phyloP scores from a whole-genome alignment of 2,888 invertebrate genomes.

The Choristoneura rosaceana region DNA sequence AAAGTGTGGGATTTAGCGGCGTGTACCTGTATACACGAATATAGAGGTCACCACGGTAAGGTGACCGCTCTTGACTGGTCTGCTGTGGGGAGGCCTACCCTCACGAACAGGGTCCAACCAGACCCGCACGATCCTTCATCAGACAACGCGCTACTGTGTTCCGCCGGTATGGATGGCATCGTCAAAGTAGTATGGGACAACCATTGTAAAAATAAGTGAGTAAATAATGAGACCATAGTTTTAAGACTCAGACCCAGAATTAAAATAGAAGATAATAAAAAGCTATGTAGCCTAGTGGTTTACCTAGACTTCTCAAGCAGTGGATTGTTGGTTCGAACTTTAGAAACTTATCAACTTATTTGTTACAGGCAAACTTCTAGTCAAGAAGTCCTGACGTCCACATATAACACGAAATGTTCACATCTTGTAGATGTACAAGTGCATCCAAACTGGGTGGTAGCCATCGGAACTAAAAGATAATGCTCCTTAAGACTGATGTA shows the following conservation, averaged over 20 bases:
- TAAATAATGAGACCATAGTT: conserved; percentile 12
- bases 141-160: conserved; percentile 85
- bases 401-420: conserved; percentile 80
- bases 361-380: conserved; percentile 71
- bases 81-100: conserved; percentile 67
- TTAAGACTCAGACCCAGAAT: too few species aligned
- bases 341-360: conserved; percentile 29
- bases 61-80: conserved; percentile 88
- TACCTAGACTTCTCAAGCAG: too few species aligned
- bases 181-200: conserved; percentile 88
- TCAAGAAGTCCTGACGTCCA: conserved; percentile 74
- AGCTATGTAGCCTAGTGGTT: too few species aligned
- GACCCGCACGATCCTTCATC: conserved; percentile 62
- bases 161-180: conserved; percentile 88
- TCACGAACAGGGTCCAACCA: conserved; percentile 66
- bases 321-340: too few species aligned
- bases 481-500: background rate
- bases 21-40: conserved; percentile 87
- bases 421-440: conserved; percentile 81
- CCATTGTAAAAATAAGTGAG: conserved; percentile 75
- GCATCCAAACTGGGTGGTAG: conserved; percentile 81
- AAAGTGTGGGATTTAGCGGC: conserved; percentile 90
- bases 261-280: too few species aligned
- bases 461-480: conserved; percentile 64
- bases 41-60: conserved; percentile 87